phyloP scores from a whole-genome alignment of 2,888 invertebrate species.

The Tipula confusa region DNA sequence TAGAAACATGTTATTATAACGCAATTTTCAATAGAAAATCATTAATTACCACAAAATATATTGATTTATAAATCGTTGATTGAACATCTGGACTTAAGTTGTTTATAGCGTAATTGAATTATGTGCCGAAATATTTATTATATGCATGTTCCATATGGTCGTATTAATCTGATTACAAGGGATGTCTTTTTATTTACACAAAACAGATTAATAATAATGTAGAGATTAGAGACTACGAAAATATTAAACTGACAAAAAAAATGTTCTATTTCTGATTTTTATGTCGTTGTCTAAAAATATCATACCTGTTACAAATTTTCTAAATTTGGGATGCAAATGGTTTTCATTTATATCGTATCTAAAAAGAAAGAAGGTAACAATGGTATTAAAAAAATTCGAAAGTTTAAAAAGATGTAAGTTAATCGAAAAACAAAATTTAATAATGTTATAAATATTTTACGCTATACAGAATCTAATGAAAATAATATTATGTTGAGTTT shows the following conservation, averaged over 20 bases:
- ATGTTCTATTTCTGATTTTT: not conserved
- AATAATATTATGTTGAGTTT: not conserved
- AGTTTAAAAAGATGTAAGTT: not conserved
- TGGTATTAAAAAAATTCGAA: not conserved
- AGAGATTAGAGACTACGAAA: not conserved
- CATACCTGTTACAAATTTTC: not conserved
- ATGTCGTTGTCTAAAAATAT: not conserved
- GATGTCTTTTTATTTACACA: not conserved
- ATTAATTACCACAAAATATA: not conserved
- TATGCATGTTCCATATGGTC: not conserved
- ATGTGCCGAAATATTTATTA: not conserved
- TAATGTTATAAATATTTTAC: not conserved
- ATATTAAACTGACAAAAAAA: not conserved
- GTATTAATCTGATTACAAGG: not conserved
- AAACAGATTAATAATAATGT: not conserved
- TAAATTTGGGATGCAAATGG: not conserved
- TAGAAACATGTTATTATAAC: not conserved
- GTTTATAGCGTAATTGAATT: not conserved
- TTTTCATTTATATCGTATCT: not conserved
- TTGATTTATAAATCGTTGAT: not conserved
- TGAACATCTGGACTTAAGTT: not conserved
- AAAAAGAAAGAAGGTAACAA: not conserved
- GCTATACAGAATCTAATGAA: not conserved
- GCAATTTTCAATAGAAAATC: not conserved
- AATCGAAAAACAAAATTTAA: not conserved